Percentiles rank a stretch among this genome's conserved stretches.
phyloP scores from a whole-genome alignment of 2,797 vertebrate species.

The Anguilla anguilla region DNA sequence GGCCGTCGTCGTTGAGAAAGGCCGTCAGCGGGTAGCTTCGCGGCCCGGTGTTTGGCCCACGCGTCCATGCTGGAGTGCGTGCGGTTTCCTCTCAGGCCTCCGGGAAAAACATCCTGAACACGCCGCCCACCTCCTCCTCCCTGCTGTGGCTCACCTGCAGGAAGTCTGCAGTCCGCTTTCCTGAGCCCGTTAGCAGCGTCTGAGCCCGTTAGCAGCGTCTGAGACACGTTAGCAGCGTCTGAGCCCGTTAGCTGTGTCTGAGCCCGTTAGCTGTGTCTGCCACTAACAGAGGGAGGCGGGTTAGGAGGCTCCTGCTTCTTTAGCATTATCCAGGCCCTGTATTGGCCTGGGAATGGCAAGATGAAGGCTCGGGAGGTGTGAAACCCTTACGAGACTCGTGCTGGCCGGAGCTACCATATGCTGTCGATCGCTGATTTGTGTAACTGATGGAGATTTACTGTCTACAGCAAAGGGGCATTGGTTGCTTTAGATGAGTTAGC shows the following conservation, averaged over 20 bases:
- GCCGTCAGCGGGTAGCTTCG: not conserved
- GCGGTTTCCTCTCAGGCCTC: not conserved
- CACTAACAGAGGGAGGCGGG: not conserved
- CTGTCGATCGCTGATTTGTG: too few species aligned
- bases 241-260: not conserved
- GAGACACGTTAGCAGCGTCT: too few species aligned
- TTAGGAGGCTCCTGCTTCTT: not conserved
- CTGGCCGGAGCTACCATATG: too few species aligned
- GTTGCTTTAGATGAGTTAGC: too few species aligned
- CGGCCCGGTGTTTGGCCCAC: not conserved
- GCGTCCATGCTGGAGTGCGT: not conserved
- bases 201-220: not conserved
- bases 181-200: not conserved
- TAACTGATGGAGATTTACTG: too few species aligned
- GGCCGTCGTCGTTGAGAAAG: not conserved
- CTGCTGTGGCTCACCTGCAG: not conserved
- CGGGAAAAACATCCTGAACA: conserved; percentile 27
- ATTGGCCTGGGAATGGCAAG: too few species aligned
- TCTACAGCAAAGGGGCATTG: too few species aligned
- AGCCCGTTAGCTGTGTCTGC: conserved; percentile 14
- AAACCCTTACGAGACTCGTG: too few species aligned
- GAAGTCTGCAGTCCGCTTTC: conserved; percentile 28
- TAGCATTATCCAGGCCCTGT: too few species aligned
- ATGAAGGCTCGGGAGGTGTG: too few species aligned
- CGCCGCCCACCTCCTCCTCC: too few species aligned